Base-by-base conservation (phyloP, 2,888 invertebrate species). In the Agrotis clavis region DNA sequence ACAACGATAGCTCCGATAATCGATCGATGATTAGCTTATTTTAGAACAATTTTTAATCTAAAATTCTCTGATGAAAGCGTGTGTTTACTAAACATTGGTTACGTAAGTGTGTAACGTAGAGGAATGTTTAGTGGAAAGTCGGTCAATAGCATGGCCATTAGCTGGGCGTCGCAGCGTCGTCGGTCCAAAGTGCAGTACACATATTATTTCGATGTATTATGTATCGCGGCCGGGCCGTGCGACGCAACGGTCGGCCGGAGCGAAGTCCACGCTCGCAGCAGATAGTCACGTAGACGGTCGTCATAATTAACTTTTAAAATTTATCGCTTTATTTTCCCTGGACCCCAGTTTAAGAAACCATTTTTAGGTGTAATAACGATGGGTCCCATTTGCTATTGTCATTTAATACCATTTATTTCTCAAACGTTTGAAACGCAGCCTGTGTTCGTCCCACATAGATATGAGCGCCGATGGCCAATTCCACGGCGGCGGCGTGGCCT, bases 71-170 rank as follows among this genome's bases (percentile, higher is more conserved):
- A 30, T 18, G 14, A 66, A 16, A 25, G n/a, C 9, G 5, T 16
- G n/a, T 54, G n/a, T 70, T 56, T 18, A 25, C 16, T 48, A 41
- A 71, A 48, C 48, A 25, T 57, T 18, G 41, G 6, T 41, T 51
- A 51, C 1, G 50, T 51, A 45, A 60, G 45, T 45, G 11, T 41
- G 14, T 74, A 9, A 45, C 21, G 21, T 2, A 21, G 19, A 2
- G 21, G 16, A 35, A 41, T 47, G 71, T 47, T 47, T n/a, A 18
- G 35, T 41, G n/a, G 74, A 64, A 72, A 56, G 74, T 48, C 18
- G 41, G 48, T 41, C 74, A 56, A 21, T 30, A 50, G 13, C 63
- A 19, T 41, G 62, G 25, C 9, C 48, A 47, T 21, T 21, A 18
- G 9, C 9, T 47, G 18, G 11, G 5, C 16, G 1, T 5, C 14